Evolutionary conservation across 2,797 vertebrate genomes (phyloP).

Genomic region (Hoplostethus atlanticus): DNA sequence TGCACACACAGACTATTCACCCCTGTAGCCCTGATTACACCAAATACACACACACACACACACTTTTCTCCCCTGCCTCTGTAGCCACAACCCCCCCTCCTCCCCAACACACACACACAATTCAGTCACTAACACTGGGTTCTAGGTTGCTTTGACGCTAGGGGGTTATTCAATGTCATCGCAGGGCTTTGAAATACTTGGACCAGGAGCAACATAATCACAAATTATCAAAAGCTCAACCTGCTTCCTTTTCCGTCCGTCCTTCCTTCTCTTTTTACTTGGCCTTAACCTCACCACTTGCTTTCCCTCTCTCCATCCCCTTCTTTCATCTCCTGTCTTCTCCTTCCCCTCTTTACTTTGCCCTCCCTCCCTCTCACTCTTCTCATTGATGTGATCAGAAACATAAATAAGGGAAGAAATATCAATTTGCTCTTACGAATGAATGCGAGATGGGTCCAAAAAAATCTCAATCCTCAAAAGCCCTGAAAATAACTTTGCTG

Average conservation of each 20-base stretch:
- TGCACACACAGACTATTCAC: slow-evolving; percentile 35
- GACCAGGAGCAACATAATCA: slow-evolving; percentile 71
- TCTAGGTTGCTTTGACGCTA: slow-evolving; percentile 72
- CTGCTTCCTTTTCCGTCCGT: slow-evolving; percentile 73
- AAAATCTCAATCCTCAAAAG: slow-evolving; percentile 3
- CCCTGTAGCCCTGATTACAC: slow-evolving; percentile 1
- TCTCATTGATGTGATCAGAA: slow-evolving; percentile 53
- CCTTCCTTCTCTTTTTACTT: slow-evolving; percentile 59
- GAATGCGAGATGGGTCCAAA: slow-evolving; percentile 5
- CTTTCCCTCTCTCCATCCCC: slow-evolving; percentile 48
- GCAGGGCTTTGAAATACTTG: slow-evolving; percentile 78
- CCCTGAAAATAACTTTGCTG: neutral
- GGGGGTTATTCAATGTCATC: slow-evolving; percentile 73
- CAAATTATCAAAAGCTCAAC: slow-evolving; percentile 67
- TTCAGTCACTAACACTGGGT: slow-evolving; percentile 48
- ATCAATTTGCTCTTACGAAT: slow-evolving; percentile 14
- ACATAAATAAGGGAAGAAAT: slow-evolving; percentile 18
- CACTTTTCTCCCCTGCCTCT: neutral
- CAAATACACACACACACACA: neutral
- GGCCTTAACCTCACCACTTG: slow-evolving; percentile 37
- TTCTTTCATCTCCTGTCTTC: slow-evolving; percentile 63
- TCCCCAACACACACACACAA: slow-evolving; percentile 30
- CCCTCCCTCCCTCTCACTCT: slow-evolving; percentile 38
- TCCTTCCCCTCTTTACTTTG: slow-evolving; percentile 44
- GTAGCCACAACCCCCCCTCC: neutral